These are phyloP conservation scores for Notechis scutatus DNA, from an alignment of 2,113 vertebrate genomes.

Conservation along the genomic window DNA sequence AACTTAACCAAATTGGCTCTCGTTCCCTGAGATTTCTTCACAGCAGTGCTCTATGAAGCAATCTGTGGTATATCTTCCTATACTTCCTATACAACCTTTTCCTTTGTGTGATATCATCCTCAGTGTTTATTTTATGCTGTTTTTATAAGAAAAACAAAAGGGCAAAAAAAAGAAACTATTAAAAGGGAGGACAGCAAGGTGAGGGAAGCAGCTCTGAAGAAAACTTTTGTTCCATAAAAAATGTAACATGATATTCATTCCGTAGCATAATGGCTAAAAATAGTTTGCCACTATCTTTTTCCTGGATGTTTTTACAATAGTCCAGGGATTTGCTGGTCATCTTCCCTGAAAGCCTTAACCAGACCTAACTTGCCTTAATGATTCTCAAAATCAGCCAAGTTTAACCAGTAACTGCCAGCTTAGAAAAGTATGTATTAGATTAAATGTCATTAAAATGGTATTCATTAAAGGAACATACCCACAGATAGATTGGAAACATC, in stretches of 20 bases:
- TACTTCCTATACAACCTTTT: background rate
- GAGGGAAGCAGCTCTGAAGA: background rate
- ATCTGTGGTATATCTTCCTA: slow-evolving; percentile 13
- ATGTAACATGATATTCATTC: background rate
- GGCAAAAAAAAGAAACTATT: background rate
- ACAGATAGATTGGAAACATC: background rate
- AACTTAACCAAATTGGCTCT: background rate
- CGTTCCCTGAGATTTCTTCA: background rate
- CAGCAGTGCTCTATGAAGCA: background rate
- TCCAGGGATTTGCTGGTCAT: background rate
- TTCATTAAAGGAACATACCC: background rate
- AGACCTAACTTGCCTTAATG: background rate
- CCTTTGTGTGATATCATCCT: slow-evolving; percentile 15
- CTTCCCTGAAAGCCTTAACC: background rate
- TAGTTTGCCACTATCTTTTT: background rate
- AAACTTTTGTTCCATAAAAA: background rate
- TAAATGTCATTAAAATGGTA: background rate
- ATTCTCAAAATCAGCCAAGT: background rate
- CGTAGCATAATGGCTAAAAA: background rate
- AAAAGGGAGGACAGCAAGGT: background rate
- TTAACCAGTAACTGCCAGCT: background rate
- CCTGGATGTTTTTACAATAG: background rate
- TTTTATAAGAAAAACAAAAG: slow-evolving; percentile 19
- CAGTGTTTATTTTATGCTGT: background rate
- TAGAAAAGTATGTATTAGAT: background rate